Conservation (phyloP, 1,140 invertebrate species). For the Protaetia brevitarsis region DNA sequence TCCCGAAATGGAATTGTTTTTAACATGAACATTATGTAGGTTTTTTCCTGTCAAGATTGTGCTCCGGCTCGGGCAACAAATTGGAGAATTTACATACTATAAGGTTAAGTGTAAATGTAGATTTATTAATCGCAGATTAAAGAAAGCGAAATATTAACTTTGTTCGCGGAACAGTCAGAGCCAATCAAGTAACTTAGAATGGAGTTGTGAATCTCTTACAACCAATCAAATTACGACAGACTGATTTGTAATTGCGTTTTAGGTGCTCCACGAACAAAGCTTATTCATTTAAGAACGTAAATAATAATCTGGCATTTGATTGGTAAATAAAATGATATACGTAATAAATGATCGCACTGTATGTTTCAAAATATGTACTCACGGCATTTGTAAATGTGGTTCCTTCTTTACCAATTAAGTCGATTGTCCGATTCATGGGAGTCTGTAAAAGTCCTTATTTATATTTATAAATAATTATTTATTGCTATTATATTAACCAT, state of each 20-base stretch:
- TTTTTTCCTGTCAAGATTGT: conserved; percentile 82
- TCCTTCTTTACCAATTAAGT: conserved; percentile 62
- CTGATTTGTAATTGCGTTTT: no score
- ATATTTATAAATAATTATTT: not conserved
- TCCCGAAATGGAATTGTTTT: conserved; percentile 74
- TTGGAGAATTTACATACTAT: conserved; percentile 74
- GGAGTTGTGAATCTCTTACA: no score
- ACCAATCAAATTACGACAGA: no score
- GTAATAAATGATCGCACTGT: no score
- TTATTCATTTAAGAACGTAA: no score
- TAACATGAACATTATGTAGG: conserved; percentile 75
- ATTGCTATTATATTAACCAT: conserved; percentile 58
- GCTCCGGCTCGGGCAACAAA: conserved; percentile 87
- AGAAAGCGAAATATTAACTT: no score
- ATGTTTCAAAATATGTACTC: conserved; percentile 48
- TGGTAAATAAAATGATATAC: no score
- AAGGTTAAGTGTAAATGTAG: conserved; percentile 32
- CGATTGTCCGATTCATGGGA: conserved; percentile 62
- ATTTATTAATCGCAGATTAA: no score
- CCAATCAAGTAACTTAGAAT: no score
- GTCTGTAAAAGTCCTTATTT: conserved; percentile 52
- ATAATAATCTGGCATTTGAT: no score
- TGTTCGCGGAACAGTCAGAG: no score
- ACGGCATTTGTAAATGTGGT: conserved; percentile 71
- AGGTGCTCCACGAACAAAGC: no score